Evolutionary conservation across 2,797 vertebrate species (phyloP), one percentile per base, ranked within the genome.

Genomic region (Syndactyla subalaris): DNA sequence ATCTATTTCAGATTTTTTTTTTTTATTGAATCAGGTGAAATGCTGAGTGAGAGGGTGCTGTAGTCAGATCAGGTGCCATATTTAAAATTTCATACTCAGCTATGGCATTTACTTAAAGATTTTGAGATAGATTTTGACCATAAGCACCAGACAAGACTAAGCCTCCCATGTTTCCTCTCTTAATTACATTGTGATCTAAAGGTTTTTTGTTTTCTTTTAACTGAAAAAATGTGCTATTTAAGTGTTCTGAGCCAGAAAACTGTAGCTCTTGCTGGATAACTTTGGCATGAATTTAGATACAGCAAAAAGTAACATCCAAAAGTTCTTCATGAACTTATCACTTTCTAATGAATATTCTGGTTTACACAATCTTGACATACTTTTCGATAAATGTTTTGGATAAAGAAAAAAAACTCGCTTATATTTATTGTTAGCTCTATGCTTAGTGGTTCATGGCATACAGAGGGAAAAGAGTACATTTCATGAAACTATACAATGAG

Each of bases 391-490:
- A 19, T 14, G 2, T 24, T 85, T 66, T 15, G 10, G 27, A 22
- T 66, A 82, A 87, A 75, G 12, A 3, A 21, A 26, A 26, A 8
- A 38, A 38, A 38, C 2, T 2, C 2, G 12, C 5, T 36, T 70
- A 23, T 4, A 59, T 5, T 4, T 34, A 45, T 9, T 39, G 24
- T 62, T 19, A 77, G 6, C 6, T 26, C 34, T 30, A 88, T 14
- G 1, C 1, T 75, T 54, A 46, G 32, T 22, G 1, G 45, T 57
- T 74, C 19, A 20, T 4, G 0, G 5, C 21, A 46, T 20, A 12
- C 17, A 48, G 24, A 32, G 57, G 32, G 3, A 52, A 73, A 75
- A 12, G 0, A 43, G 2, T 20, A 39, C 0, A 13, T 87, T 18
- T 17, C 2, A 46, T 58, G 8, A 52, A 79, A 51, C 3, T 26